Base-by-base conservation (phyloP, 2,113 vertebrate species). In the Gobius niger region DNA sequence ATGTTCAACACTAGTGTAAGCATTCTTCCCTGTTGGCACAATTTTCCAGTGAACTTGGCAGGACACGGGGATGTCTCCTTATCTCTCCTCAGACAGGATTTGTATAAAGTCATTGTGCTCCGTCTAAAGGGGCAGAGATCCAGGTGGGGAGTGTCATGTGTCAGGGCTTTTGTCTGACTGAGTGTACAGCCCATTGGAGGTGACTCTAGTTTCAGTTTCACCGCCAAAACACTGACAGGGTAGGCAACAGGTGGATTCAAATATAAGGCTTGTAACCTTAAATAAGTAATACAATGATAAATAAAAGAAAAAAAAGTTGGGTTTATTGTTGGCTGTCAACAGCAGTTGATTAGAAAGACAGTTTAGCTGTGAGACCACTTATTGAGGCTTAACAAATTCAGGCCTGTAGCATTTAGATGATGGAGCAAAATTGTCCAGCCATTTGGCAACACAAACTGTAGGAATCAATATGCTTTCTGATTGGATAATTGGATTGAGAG, bases 201-300 rank as follows among this genome's bases (percentile, higher is more conserved):
- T 41, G 18, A 75, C 70, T 85, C 74, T 54, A 19, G 67, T 85
- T 82, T 72, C 68, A 82, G 65, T 73, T 78, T 78, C 72, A 72
- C 41, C 5, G 56, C 62, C 74, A 73, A 54, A 77, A 67, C 54
- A 64, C 18, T 0, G 59, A 47, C 63, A 64, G 49, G 62, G 42
- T 13, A 44, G 50, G 54, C 44, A 63, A 63, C 47, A 51, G 65
- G 62, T 8, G 54, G 11, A 44, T 78, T 71, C 53, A 12, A 40
- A 56, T 14, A 19, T 40, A 24, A 18, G 1, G 7, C 53, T 34
- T 7, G 53, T 40, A 7, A 40, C 5, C 12, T 34, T 34, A 13
- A 56, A 56, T 56, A 56, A 40, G 6, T 6, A 56, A 34, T 19
- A 24, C 10, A 6, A 24, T 12, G 11, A 5, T 12, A 18, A 34